Conservation (phyloP, 2,888 invertebrate genomes). For the Campaea margaritaria region DNA sequence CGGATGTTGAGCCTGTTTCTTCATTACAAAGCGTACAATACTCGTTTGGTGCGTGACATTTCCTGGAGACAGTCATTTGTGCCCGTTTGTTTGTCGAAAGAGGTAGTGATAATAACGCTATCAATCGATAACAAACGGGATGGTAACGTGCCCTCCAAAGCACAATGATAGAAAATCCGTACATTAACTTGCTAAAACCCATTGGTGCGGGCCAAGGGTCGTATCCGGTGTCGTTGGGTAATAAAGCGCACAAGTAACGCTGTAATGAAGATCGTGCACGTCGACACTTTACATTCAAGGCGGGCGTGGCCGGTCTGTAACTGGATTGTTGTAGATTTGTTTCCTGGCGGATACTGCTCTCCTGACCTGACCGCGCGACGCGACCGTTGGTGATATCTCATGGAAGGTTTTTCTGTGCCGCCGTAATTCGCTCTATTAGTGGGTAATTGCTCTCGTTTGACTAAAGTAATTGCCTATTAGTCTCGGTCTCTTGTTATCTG, state of each 20-base stretch:
- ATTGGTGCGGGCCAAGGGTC: no score
- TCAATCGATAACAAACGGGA: no score
- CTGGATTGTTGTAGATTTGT: conserved; percentile 60
- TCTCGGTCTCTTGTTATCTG: conserved; percentile 45
- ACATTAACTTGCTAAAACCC: no score
- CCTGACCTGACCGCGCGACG: conserved; percentile 40
- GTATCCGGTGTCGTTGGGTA: no score
- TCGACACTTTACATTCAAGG: conserved; percentile 48
- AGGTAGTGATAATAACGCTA: no score
- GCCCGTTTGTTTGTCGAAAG: conserved; percentile 33
- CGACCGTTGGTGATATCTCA: conserved; percentile 51
- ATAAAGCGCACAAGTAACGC: no score
- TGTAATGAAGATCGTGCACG: conserved; percentile 66
- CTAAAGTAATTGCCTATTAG: conserved; percentile 52
- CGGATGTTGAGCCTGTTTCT: conserved; percentile 57
- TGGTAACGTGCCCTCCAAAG: no score
- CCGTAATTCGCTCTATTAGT: conserved; percentile 53
- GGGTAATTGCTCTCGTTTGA: conserved; percentile 60
- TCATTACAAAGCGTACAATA: conserved; percentile 48
- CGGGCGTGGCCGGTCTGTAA: conserved; percentile 56
- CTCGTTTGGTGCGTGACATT: conserved; percentile 59
- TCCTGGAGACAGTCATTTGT: conserved; percentile 54
- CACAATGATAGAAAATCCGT: no score
- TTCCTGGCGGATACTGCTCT: conserved; percentile 56
- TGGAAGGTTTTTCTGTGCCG: conserved; percentile 47